phyloP scores from a whole-genome alignment of 2,113 vertebrate species.

The Leptobrachium ailaonicum region DNA sequence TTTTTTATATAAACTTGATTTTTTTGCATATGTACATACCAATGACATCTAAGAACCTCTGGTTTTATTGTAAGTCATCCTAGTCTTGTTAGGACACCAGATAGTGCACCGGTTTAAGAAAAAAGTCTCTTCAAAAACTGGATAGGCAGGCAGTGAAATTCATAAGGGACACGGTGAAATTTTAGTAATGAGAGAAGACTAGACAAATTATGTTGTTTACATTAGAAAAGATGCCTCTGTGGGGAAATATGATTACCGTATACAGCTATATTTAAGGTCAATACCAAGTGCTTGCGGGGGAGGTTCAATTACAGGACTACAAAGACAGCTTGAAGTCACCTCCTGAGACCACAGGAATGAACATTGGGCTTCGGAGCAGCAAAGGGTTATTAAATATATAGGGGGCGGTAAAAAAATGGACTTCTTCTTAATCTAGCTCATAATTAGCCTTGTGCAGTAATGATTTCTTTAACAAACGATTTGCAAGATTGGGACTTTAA shows the following conservation, averaged over 20 bases:
- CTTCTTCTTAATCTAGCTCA: too few relatives aligned
- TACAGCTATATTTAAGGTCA: neutral
- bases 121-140: neutral
- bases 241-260: neutral
- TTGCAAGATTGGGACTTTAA: too few relatives aligned
- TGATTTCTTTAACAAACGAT: too few relatives aligned
- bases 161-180: neutral
- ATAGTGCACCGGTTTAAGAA: neutral
- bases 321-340: neutral
- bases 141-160: neutral
- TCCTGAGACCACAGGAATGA: neutral
- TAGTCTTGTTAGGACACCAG: neutral
- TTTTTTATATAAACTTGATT: too few relatives aligned
- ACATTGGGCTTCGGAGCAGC: neutral
- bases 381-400: too few relatives aligned
- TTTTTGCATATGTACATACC: too few relatives aligned
- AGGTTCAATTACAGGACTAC: neutral
- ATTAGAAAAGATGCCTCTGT: neutral
- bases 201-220: neutral
- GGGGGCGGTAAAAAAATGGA: too few relatives aligned
- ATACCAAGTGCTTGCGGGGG: neutral
- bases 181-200: neutral
- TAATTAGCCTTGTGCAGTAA: too few relatives aligned
- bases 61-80: neutral
- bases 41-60: too few relatives aligned